Conservation (phyloP, 1,140 invertebrate species). For the Argopecten irradians region DNA sequence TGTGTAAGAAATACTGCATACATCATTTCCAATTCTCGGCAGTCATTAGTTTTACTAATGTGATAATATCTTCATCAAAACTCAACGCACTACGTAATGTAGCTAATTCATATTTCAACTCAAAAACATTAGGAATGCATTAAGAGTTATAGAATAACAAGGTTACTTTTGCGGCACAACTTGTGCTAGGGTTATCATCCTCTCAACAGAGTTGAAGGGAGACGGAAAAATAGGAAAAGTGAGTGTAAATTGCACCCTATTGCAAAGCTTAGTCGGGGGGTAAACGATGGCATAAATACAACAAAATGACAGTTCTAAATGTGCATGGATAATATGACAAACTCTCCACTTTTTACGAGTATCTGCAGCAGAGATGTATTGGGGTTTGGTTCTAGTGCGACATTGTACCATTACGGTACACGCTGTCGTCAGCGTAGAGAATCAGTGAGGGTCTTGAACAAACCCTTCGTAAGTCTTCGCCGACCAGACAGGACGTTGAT, state of each 20-base stretch:
- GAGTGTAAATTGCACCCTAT: background rate
- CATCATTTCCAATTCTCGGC: background rate
- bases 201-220: background rate
- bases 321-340: slow-evolving; percentile 21
- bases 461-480: background rate
- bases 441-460: background rate
- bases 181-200: background rate
- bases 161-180: background rate
- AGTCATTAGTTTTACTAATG: background rate
- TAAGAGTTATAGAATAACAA: background rate
- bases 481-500: background rate
- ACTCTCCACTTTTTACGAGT: background rate
- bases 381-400: background rate
- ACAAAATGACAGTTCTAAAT: slow-evolving; percentile 10
- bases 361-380: background rate
- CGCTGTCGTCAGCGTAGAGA: background rate
- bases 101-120: background rate
- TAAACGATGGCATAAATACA: background rate
- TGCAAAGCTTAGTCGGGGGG: background rate
- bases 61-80: background rate
- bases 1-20: background rate
- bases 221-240: background rate
- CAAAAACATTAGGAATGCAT: background rate
- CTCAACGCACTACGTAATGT: background rate
- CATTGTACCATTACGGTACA: background rate